Conservation (phyloP, 2,888 invertebrate genomes). For the Lydus trimaculatus region DNA sequence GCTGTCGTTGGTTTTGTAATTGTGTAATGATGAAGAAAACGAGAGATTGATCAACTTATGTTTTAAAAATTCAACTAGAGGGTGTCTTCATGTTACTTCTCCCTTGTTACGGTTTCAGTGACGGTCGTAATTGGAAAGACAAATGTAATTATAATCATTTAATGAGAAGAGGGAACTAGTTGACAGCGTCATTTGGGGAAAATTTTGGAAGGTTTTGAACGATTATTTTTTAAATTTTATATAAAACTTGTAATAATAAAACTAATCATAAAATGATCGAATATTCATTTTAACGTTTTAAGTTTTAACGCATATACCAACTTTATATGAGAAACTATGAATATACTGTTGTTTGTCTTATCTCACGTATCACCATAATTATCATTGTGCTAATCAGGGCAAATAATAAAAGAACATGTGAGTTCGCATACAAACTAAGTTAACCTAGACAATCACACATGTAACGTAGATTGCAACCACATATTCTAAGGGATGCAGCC, state of each 20-base stretch:
- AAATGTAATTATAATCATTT: slow-evolving; percentile 56
- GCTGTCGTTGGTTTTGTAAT: slow-evolving; percentile 23
- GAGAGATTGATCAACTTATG: slow-evolving; percentile 46
- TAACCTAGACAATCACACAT: slow-evolving; percentile 35
- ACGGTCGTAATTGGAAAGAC: slow-evolving; percentile 55
- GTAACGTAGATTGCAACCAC: slow-evolving; percentile 34
- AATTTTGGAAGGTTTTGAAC: background rate
- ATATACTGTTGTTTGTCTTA: slow-evolving; percentile 38
- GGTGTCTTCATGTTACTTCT: slow-evolving; percentile 40
- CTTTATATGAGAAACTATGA: background rate
- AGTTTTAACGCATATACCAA: background rate
- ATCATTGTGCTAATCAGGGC: slow-evolving; percentile 53
- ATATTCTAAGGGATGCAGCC: slow-evolving; percentile 35
- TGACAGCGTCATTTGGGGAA: background rate
- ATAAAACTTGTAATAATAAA: background rate
- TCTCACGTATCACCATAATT: slow-evolving; percentile 55
- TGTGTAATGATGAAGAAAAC: slow-evolving; percentile 41
- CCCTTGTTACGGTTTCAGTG: slow-evolving; percentile 49
- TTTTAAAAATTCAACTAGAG: slow-evolving; percentile 44
- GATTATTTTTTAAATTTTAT: background rate
- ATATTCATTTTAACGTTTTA: background rate
- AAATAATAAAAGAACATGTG: slow-evolving; percentile 54
- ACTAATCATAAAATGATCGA: background rate
- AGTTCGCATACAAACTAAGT: slow-evolving; percentile 50
- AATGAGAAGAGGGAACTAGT: slow-evolving; percentile 46